Evolutionary conservation across 2,888 invertebrate genomes (phyloP).

Genomic region (Drosophila incognita): DNA sequence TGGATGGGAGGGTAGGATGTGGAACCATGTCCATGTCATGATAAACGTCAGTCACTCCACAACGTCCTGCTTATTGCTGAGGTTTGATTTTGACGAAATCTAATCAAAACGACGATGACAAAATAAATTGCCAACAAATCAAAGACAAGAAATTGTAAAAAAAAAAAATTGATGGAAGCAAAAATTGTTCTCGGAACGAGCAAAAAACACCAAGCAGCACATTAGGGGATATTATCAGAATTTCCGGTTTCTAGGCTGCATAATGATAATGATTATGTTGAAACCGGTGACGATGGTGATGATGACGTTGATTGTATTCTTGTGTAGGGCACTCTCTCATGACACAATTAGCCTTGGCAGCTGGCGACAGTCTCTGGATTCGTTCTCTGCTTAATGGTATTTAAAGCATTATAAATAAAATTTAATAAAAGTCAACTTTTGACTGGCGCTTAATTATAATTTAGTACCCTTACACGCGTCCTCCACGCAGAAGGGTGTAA

Average conservation of each 20-base stretch:
- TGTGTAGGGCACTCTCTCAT: conserved; percentile 25
- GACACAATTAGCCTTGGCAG: conserved; percentile 56
- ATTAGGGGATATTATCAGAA: conserved; percentile 24
- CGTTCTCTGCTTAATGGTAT: conserved; percentile 58
- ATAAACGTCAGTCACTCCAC: conserved; percentile 71
- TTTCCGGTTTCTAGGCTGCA: conserved; percentile 23
- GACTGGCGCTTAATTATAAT: conserved; percentile 75
- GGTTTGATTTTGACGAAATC: conserved; percentile 56
- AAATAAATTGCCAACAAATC: conserved; percentile 73
- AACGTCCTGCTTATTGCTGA: conserved; percentile 27
- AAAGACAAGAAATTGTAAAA: conserved; percentile 44
- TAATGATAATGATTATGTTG: conserved; percentile 19
- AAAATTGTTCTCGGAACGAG: neutral
- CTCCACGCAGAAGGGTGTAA: conserved; percentile 70
- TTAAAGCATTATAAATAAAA: conserved; percentile 75
- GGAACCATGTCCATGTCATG: conserved; percentile 48
- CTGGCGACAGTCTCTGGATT: conserved; percentile 33
- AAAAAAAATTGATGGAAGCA: conserved; percentile 9
- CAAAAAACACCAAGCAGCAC: conserved; percentile 1
- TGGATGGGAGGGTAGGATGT: neutral
- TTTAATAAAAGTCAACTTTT: conserved; percentile 77
- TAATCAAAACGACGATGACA: conserved; percentile 72
- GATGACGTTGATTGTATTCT: conserved; percentile 23
- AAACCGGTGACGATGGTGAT: neutral
- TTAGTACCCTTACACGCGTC: conserved; percentile 73